phyloP scores from a whole-genome alignment of 1,140 invertebrate species.

The Oryctes rhinoceros region DNA sequence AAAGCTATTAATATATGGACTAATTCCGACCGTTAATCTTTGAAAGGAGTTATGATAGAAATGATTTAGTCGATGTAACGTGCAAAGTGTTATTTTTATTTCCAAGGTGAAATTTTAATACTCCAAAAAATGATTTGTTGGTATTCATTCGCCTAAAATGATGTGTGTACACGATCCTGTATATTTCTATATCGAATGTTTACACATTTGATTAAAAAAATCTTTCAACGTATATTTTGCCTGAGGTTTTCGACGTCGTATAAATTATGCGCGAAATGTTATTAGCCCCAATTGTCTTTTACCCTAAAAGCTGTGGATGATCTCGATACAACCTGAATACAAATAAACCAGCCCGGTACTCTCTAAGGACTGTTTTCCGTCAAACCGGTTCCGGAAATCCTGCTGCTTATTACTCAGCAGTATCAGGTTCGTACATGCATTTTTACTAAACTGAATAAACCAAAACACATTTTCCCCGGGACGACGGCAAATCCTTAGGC shows the following conservation, averaged over 20 bases:
- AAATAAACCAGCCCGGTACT: background rate
- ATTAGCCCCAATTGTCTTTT: background rate
- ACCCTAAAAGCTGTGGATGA: background rate
- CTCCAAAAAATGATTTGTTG: background rate
- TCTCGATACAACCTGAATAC: conserved; percentile 1
- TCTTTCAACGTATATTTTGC: too few relatives aligned
- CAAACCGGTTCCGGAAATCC: background rate
- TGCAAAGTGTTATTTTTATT: background rate
- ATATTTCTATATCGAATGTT: too few relatives aligned
- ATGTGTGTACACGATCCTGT: too few relatives aligned
- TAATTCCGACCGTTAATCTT: background rate
- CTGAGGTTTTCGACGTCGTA: background rate
- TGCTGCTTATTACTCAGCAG: background rate
- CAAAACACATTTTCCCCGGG: too few relatives aligned
- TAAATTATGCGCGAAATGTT: background rate
- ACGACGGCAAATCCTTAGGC: too few relatives aligned
- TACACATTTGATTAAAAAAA: too few relatives aligned
- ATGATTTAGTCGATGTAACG: background rate
- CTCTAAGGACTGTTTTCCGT: background rate
- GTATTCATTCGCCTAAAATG: too few relatives aligned
- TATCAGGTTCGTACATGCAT: background rate
- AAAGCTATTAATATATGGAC: too few relatives aligned
- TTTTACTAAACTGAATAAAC: too few relatives aligned
- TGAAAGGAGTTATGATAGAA: background rate
- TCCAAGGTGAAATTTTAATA: background rate